Evolutionary conservation across 2,888 invertebrate genomes (phyloP).

Genomic region (Drosophila dives): DNA sequence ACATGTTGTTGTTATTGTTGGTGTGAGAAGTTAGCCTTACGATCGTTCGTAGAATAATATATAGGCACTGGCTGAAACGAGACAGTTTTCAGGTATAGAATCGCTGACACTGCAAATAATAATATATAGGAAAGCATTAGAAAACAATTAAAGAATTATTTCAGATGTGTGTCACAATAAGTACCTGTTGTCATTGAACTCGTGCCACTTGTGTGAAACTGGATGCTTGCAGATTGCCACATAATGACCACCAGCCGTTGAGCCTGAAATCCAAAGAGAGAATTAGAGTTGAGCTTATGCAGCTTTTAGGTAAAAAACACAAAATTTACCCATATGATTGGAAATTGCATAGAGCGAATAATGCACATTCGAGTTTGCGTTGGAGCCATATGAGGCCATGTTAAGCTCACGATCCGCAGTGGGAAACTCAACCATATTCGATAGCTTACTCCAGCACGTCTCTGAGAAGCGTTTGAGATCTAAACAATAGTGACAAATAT

Average conservation of each 20-base stretch:
- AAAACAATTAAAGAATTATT: neutral
- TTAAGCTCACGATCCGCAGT: slow-evolving; percentile 90
- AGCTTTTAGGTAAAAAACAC: neutral
- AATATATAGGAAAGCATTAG: neutral
- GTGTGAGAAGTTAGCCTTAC: slow-evolving; percentile 71
- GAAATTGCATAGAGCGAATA: slow-evolving; percentile 96
- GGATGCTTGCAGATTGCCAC: slow-evolving; percentile 97
- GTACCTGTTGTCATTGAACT: slow-evolving; percentile 96
- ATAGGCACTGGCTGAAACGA: slow-evolving; percentile 95
- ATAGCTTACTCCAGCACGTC: slow-evolving; percentile 94
- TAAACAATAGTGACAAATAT: slow-evolving; percentile 78
- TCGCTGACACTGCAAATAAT: slow-evolving; percentile 83
- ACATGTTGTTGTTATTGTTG: slow-evolving; percentile 1
- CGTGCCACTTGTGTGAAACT: slow-evolving; percentile 94
- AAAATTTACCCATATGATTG: slow-evolving; percentile 91
- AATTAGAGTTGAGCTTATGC: neutral
- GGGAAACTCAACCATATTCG: slow-evolving; percentile 95
- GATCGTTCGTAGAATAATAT: slow-evolving; percentile 94
- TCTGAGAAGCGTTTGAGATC: slow-evolving; percentile 95
- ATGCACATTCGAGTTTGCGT: slow-evolving; percentile 86
- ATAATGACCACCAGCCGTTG: slow-evolving; percentile 97
- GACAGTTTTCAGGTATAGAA: slow-evolving; percentile 83
- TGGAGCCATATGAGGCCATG: slow-evolving; percentile 88
- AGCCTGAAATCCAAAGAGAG: slow-evolving; percentile 86
- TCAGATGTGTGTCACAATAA: neutral